These are phyloP conservation scores for Bergia puertoricense DNA, from an alignment of 92 coral and sea anemone genomes.

Conservation along the genomic window DNA sequence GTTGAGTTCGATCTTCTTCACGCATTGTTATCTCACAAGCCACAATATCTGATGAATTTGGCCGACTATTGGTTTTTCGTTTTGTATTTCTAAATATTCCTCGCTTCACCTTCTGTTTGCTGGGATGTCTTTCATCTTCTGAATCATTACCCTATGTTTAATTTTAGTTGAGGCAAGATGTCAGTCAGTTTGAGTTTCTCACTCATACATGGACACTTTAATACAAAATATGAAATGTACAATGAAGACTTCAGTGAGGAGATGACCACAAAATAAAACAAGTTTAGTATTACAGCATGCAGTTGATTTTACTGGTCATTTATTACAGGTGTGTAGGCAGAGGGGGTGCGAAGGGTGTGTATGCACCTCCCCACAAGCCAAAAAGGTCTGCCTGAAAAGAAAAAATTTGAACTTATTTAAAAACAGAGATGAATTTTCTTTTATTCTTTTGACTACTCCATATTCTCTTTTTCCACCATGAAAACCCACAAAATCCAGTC, in stretches of 20 bases:
- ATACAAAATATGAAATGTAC: neutral
- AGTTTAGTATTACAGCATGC: neutral
- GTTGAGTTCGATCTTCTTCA: conserved; percentile 85
- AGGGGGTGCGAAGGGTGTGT: too few relatives aligned
- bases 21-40: conserved; percentile 86
- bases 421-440: too few relatives aligned
- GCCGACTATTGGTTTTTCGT: conserved; percentile 70
- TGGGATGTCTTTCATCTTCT: conserved; percentile 64
- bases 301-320: neutral
- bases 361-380: too few relatives aligned
- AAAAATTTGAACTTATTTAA: too few relatives aligned
- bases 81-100: conserved; percentile 82
- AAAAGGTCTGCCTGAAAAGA: too few relatives aligned
- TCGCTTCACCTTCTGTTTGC: conserved; percentile 69
- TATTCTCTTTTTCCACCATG: too few relatives aligned
- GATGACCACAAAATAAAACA: neutral
- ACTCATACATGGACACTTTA: too few relatives aligned
- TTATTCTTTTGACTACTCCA: too few relatives aligned
- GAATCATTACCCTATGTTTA: conserved; percentile 30
- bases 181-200: neutral
- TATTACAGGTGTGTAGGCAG: too few relatives aligned
- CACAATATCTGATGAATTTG: conserved; percentile 72
- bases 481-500: too few relatives aligned
- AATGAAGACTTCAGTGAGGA: neutral
- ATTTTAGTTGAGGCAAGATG: neutral